Base-by-base conservation (phyloP, 2,888 invertebrate species). In the Drosophila pegasa region DNA sequence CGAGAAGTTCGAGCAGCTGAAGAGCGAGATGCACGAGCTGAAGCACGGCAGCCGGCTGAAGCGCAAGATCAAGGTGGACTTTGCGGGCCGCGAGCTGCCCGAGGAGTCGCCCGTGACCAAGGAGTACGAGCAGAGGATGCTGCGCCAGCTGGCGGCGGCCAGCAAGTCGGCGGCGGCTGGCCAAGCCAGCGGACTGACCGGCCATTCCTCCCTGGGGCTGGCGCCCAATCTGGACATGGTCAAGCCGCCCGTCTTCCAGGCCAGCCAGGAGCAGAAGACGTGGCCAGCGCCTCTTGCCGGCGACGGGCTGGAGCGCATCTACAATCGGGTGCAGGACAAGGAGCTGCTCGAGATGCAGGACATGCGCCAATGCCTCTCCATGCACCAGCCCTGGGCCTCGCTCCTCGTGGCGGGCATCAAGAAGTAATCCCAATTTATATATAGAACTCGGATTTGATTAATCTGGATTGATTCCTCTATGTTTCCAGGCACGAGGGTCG, bases 361-460 rank as follows among this genome's bases (percentile, higher is more conserved):
- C 92, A 93, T 95, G 78, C 98, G 98, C 1, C 93, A 95, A 80
- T 99, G 98, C 91, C 93, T 99, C 14, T 98, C 97, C 81, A 95
- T 99, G 96, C 98, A 98, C 92, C 99, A 99, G 90, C 99, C 99
- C 0, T 98, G 97, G 95, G 99, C 99, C 0, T 97, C 98, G 0
- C 93, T 99, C 33, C 93, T 99, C 0, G 95, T 98, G 0, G 94
- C 95, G n/a, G 99, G 98, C 55, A 97, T 99, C 78, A 99, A 99
- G 93, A 94, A 94, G 98, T 97, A 88, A 12, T 7, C n/a, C n/a
- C n/a, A n/a, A n/a, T 29, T 37, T 3, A 8, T 22, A n/a, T 41
- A 25, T 22, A 4, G 1, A 10, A 33, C 10, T n/a, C 35, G 14
- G 14, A 29, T n/a, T 6, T 8, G 14, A 16, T n/a, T 33, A 25